Evolutionary conservation across 1,140 invertebrate genomes (phyloP), one percentile per base, ranked within the genome.

Genomic region (Pseudoatta argentina): DNA sequence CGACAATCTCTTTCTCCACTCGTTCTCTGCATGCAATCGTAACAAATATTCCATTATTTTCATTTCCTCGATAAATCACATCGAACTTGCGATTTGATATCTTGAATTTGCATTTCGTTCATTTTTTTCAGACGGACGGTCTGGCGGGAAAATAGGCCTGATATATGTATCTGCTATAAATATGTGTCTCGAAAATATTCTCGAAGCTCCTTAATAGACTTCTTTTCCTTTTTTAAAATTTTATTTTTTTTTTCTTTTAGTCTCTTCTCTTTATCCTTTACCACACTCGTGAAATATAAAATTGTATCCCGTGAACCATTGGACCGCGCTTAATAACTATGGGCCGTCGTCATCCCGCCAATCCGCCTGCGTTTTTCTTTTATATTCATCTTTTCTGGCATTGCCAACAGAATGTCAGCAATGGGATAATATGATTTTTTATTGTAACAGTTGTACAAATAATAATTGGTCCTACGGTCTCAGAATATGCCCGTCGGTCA

Each of bases 231-330:
- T 82, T 12, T 76, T 77, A 10, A 44, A 44, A 44, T 64, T 72
- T 86, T 48, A 61, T 61, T 30, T 30, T 30, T 30, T 30, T 30
- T 30, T 30, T 61, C n/a, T 87, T 66, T 85, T 87, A 81, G 66
- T 85, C 79, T 88, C 89, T 82, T 67, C 39, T 48, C 39, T 73
- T 82, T 61, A 61, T 82, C 48, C 59, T 88, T 85, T 88, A 21
- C 2, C 83, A 78, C 89, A 87, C 88, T 90, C 89, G 78, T 72
- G 78, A 90, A 86, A 92, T 94, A 93, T 89, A 94, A 94, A 94
- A 94, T 94, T 94, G 94, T 94, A 93, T 94, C 93, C 94, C 93
- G 86, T 94, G 89, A 94, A 94, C 93, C 93, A 93, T 94, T 94
- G 93, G 93, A 94, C 94, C 94, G 87, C 94, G 72, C 91, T 91